phyloP scores from a whole-genome alignment of 2,797 vertebrate species.

The Rhynchotus rufescens region DNA sequence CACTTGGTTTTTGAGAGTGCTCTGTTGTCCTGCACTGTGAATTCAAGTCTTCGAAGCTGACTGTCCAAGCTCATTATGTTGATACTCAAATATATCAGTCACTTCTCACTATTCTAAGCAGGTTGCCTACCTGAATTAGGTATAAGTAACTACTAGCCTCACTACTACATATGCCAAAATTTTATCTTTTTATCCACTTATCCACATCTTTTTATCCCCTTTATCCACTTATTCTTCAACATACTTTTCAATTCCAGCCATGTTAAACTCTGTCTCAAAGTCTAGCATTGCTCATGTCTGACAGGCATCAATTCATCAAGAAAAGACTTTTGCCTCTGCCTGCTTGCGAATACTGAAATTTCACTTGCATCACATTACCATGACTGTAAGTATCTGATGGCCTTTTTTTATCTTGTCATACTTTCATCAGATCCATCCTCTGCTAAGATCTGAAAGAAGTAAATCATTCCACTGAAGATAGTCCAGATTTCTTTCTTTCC shows the following conservation, averaged over 20 bases:
- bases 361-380: background rate
- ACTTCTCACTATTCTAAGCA: background rate
- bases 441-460: background rate
- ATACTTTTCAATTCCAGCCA: background rate
- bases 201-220: background rate
- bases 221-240: background rate
- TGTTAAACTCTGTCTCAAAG: background rate
- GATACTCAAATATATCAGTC: background rate
- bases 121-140: background rate
- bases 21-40: background rate
- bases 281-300: background rate
- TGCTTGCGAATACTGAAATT: background rate
- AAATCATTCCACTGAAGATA: background rate
- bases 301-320: background rate
- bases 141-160: background rate
- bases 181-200: background rate
- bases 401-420: background rate
- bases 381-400: background rate
- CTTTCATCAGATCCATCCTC: background rate
- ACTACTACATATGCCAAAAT: background rate
- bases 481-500: no score
- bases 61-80: background rate
- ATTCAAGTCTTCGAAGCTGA: background rate
- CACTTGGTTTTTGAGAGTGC: background rate
- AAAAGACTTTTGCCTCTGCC: background rate